Base-by-base conservation (phyloP, 2,113 vertebrate species). In the Microcebus murinus region DNA sequence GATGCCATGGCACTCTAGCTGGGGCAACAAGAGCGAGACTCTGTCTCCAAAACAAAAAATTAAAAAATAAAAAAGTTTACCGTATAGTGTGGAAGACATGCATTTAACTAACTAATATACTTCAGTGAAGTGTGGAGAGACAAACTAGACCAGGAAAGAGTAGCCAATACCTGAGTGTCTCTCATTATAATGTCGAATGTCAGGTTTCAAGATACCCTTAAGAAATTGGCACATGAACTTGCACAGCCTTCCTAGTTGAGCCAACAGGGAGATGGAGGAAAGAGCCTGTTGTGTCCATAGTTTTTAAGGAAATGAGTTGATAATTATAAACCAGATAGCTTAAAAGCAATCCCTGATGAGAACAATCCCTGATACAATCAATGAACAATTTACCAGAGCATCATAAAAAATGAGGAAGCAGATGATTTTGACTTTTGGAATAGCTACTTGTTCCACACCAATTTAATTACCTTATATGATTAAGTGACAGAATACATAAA, bases 391-490 rank as follows among this genome's bases (percentile, higher is more conserved):
- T 61, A 50, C 31, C 52, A 77, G 67, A 81, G 31, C 80, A 42
- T 48, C 68, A 13, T 55, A 50, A 81, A n/a, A 90, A 70, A 73
- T n/a, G 65, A 91, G 76, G 57, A 36, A 88, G 23, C 39, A 89
- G 34, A 68, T 42, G 42, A 50, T 48, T 52, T 82, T 97, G 86
- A 83, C 71, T 39, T 61, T 92, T 65, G 74, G 42, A 91, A 87
- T 91, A 91, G 31, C 48, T 79, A 34, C 48, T 77, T 93, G 92
- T 93, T 74, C 96, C 52, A 77, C 12, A 42, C 48, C 39, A 89
- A 34, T 84, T 96, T 90, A 97, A 95, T 95, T 95, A 70, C 50
- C 42, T 95, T 59, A 50, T 63, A 27, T 80, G 86, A 87, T 79
- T 89, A 71, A 29, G 0, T 59, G 83, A 36, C 50, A 73, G 79